These are phyloP conservation scores for Bathybates hornii DNA, from an alignment of 2,113 vertebrate species.

Conservation along the genomic window DNA sequence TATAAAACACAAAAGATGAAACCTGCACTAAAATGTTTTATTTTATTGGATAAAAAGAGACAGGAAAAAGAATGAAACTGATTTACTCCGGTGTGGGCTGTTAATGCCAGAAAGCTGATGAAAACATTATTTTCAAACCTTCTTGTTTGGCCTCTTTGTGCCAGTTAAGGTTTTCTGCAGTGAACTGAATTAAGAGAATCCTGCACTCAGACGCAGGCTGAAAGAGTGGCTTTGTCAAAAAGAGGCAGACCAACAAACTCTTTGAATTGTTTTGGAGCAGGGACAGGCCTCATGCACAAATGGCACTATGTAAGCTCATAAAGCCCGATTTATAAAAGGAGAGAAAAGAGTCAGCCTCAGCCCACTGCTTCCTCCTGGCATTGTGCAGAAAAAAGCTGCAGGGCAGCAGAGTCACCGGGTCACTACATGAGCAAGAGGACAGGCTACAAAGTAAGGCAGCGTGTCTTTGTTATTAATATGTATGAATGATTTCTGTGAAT, in stretches of 20 bases:
- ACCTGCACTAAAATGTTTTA: not conserved
- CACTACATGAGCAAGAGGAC: not conserved
- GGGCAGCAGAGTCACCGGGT: not conserved
- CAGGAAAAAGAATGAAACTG: not conserved
- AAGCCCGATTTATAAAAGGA: conserved; percentile 43
- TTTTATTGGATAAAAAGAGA: not conserved
- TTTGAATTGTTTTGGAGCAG: conserved; percentile 58
- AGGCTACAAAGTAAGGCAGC: not conserved
- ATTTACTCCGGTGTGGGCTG: not conserved
- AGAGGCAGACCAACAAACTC: conserved; percentile 49
- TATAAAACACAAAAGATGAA: not conserved
- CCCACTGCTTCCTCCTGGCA: conserved; percentile 39
- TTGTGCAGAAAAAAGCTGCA: not conserved
- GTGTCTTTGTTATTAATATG: not conserved
- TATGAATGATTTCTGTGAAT: not conserved
- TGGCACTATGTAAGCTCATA: conserved; percentile 45
- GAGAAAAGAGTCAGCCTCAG: conserved; percentile 5
- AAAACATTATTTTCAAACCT: not conserved
- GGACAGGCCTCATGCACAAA: conserved; percentile 36
- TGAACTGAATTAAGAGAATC: conserved; percentile 1
- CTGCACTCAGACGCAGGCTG: conserved; percentile 23
- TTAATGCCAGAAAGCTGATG: not conserved
- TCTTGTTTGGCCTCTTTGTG: not conserved
- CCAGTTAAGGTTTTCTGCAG: not conserved
- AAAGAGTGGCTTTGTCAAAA: conserved; percentile 43